phyloP scores from a whole-genome alignment of 2,113 vertebrate species.

The Hyaena hyaena region DNA sequence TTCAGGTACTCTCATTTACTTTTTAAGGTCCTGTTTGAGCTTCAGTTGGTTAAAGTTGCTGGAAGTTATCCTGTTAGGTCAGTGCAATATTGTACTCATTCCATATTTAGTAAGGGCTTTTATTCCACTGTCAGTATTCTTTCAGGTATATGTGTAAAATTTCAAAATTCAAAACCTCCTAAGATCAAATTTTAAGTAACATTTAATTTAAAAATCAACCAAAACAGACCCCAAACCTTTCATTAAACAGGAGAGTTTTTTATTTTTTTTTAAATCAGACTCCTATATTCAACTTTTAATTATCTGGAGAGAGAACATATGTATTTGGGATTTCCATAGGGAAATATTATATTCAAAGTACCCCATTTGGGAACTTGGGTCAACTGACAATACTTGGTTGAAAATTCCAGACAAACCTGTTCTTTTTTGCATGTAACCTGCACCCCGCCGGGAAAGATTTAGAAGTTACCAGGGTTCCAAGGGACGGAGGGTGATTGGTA shows the following conservation, averaged over 20 bases:
- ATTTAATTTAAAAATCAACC: background rate
- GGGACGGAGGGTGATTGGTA: background rate
- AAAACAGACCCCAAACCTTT: background rate
- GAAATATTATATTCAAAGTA: background rate
- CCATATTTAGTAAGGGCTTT: background rate
- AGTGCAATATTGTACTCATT: background rate
- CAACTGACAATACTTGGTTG: background rate
- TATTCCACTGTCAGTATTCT: background rate
- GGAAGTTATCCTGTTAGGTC: background rate
- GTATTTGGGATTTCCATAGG: background rate
- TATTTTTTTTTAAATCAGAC: background rate
- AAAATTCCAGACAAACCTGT: background rate
- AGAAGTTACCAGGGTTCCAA: background rate
- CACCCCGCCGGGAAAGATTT: background rate
- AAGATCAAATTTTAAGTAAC: constrained; percentile 34
- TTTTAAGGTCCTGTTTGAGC: background rate
- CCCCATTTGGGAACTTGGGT: background rate
- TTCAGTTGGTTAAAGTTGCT: background rate
- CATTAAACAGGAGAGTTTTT: background rate
- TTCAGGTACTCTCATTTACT: constrained; percentile 26
- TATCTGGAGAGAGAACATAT: background rate
- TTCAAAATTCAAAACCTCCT: background rate
- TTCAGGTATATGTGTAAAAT: background rate
- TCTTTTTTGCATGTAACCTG: background rate
- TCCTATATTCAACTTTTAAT: constrained; percentile 15